These are phyloP conservation scores for Campylomormyrus numenius DNA, from an alignment of 2,113 vertebrate species.

Conservation along the genomic window DNA sequence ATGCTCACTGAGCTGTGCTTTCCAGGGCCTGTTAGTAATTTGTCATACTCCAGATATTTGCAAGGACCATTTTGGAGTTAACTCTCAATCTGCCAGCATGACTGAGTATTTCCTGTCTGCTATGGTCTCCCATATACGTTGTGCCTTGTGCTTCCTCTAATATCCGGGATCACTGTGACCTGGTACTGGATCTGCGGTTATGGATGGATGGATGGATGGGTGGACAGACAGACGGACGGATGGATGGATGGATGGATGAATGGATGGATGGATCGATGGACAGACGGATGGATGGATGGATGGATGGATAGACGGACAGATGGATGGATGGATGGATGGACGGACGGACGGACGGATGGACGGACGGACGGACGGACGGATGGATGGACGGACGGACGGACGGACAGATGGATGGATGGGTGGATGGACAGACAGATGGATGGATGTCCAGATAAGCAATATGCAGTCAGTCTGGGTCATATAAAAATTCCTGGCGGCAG, in stretches of 20 bases:
- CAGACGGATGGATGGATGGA: too few relatives aligned
- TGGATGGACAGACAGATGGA: too few relatives aligned
- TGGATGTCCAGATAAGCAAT: too few relatives aligned
- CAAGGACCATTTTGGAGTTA: slow-evolving; percentile 11
- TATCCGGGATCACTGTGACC: neutral
- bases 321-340: too few relatives aligned
- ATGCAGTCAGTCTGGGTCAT: neutral
- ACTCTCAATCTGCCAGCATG: neutral
- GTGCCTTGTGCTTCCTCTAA: neutral
- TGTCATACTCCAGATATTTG: slow-evolving; percentile 55
- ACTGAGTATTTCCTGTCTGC: neutral
- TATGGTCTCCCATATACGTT: neutral
- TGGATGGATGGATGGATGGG: neutral
- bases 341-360: accelerated
- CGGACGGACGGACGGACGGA: neutral
- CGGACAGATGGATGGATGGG: too few relatives aligned
- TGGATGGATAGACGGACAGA: too few relatives aligned
- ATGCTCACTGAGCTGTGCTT: slow-evolving; percentile 55
- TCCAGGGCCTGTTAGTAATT: slow-evolving; percentile 52
- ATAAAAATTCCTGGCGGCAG: neutral
- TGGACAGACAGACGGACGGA: too few relatives aligned
- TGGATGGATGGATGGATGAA: too few relatives aligned
- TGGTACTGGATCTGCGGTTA: neutral
- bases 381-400: neutral
- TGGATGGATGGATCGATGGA: too few relatives aligned